Conservation (phyloP, 1,140 invertebrate genomes). For the Acromyrmex heyeri region DNA sequence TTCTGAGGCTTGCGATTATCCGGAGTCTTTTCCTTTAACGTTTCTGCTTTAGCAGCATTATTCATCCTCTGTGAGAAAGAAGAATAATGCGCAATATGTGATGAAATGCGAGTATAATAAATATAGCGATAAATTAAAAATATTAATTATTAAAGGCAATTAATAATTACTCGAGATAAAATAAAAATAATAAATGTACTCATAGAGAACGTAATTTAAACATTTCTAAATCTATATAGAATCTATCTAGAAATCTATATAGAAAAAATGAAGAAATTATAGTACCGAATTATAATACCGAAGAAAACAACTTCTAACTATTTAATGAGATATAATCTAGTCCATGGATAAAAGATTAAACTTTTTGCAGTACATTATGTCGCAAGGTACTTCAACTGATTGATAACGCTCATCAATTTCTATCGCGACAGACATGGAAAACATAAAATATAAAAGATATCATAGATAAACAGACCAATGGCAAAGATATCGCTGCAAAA, state of each 20-base stretch:
- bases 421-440: not conserved
- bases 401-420: slow-evolving; percentile 32
- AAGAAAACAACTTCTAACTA: not conserved
- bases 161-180: not conserved
- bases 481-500: slow-evolving; percentile 9
- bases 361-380: slow-evolving; percentile 25
- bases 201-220: not conserved
- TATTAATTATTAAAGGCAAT: not conserved
- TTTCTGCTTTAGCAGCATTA: slow-evolving; percentile 73
- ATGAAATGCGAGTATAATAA: not conserved
- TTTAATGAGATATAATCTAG: not conserved
- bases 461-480: not conserved
- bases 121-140: not conserved
- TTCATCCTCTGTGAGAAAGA: slow-evolving; percentile 78
- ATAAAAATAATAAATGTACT: not conserved
- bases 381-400: slow-evolving; percentile 1
- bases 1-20: slow-evolving; percentile 79
- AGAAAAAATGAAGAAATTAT: not conserved
- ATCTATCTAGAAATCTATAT: too few species aligned
- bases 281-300: not conserved
- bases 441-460: slow-evolving; percentile 14
- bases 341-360: not conserved
- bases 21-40: slow-evolving; percentile 70
- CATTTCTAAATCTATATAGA: not conserved
- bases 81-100: not conserved